phyloP scores from a whole-genome alignment of 2,797 vertebrate genomes.

The Chiloscyllium punctatum region DNA sequence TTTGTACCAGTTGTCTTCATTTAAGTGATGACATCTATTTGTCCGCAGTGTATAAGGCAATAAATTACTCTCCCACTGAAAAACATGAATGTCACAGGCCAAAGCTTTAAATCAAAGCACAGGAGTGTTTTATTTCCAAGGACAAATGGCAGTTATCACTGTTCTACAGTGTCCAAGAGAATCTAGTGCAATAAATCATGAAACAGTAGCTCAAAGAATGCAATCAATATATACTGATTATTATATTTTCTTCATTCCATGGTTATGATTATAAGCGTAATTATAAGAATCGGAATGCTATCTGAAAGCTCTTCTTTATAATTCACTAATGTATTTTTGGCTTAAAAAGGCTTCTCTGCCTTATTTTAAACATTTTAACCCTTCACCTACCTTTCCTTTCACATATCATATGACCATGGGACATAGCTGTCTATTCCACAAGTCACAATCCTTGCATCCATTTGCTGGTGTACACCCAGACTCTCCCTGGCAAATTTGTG shows the following conservation, averaged over 20 bases:
- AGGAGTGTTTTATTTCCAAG: slow-evolving; percentile 1
- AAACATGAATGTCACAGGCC: slow-evolving; percentile 16
- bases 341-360: neutral
- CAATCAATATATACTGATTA: neutral
- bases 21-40: slow-evolving; percentile 34
- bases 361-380: neutral
- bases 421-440: neutral
- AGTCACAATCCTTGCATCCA: neutral
- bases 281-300: neutral
- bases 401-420: neutral
- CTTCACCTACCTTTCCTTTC: neutral
- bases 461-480: too few relatives aligned
- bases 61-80: slow-evolving; percentile 10
- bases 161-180: neutral
- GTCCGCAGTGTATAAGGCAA: slow-evolving; percentile 19
- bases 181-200: neutral
- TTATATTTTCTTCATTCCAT: neutral
- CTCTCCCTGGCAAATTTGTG: neutral
- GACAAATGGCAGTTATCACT: neutral
- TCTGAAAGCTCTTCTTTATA: neutral
- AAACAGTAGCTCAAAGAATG: neutral
- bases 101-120: slow-evolving; percentile 27
- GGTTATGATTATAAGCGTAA: neutral
- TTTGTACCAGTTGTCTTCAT: slow-evolving; percentile 30
- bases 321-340: neutral